A percentile compares a stretch with the other conserved stretches of the same genome.
Evolutionary conservation across 2,113 vertebrate genomes (phyloP).

Genomic region (Pachyramphus minor): DNA sequence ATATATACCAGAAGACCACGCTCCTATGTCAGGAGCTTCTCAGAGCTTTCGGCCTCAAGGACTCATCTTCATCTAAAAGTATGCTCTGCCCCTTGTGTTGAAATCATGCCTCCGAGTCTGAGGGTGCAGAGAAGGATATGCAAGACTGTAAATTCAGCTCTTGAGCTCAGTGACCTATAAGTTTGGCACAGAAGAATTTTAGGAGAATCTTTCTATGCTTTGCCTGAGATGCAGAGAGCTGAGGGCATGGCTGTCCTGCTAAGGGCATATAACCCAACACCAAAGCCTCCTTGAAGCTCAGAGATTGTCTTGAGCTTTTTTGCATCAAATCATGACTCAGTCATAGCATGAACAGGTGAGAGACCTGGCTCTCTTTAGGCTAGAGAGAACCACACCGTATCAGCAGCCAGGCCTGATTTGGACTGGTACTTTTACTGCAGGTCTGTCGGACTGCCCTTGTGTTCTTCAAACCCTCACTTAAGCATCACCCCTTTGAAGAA

Average conservation of each 20-base stretch:
- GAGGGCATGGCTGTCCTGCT: background rate
- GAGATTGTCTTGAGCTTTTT: background rate
- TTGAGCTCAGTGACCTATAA: background rate
- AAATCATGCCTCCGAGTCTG: background rate
- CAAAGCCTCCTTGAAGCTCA: background rate
- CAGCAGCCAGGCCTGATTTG: background rate
- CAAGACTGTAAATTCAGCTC: background rate
- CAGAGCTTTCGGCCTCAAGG: background rate
- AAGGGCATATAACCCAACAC: background rate
- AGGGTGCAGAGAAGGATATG: background rate
- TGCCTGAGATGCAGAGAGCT: background rate
- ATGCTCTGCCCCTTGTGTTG: background rate
- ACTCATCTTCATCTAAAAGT: background rate
- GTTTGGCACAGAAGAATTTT: background rate
- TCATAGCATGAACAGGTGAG: background rate
- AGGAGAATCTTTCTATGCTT: background rate
- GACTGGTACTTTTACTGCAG: background rate
- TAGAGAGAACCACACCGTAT: background rate
- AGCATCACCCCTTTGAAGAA: background rate
- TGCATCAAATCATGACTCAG: background rate
- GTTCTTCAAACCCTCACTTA: background rate
- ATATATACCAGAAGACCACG: background rate
- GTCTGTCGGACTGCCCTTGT: accelerated
- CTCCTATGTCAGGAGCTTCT: background rate
- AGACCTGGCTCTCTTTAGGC: background rate